A percentile compares a stretch with the other conserved stretches of the same genome.
phyloP scores from a whole-genome alignment of 64 coral and sea anemone species.

The Exaiptasia diaphana region DNA sequence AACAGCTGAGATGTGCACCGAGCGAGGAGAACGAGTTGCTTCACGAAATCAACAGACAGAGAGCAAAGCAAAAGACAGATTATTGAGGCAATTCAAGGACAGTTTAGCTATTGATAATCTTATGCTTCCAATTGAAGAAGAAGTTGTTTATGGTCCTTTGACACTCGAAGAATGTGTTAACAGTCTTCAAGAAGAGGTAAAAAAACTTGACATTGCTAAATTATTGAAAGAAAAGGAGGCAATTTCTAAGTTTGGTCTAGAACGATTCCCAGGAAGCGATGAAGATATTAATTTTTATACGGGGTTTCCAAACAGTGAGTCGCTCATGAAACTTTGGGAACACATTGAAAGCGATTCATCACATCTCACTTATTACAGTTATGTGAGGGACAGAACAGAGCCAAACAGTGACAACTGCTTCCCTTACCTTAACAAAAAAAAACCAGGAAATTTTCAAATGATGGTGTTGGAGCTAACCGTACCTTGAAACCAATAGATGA shows the following conservation, averaged over 20 bases:
- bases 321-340: constrained; percentile 52
- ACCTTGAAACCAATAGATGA: constrained; percentile 20
- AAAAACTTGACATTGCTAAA: constrained; percentile 20
- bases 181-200: background rate
- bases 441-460: background rate
- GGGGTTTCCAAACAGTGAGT: constrained; percentile 41
- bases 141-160: constrained; percentile 9
- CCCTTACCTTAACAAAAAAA: constrained; percentile 29
- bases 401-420: background rate
- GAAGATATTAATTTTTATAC: constrained; percentile 58
- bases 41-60: constrained; percentile 7
- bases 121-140: background rate
- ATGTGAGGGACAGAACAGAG: constrained; percentile 19
- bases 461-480: background rate
- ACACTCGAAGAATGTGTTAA: constrained; percentile 47
- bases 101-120: background rate
- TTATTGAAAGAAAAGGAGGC: constrained; percentile 49
- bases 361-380: constrained; percentile 37
- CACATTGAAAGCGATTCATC: constrained; percentile 31
- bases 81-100: background rate
- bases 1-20: constrained; percentile 4
- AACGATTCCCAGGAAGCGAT: constrained; percentile 26
- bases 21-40: constrained; percentile 39
- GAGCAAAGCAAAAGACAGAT: constrained; percentile 14
- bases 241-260: constrained; percentile 43